Percentiles rank a stretch among this genome's conserved stretches.
These are phyloP conservation scores for Molossus alvarezi DNA, from an alignment of 2,797 vertebrate genomes.

Conservation along the genomic window DNA sequence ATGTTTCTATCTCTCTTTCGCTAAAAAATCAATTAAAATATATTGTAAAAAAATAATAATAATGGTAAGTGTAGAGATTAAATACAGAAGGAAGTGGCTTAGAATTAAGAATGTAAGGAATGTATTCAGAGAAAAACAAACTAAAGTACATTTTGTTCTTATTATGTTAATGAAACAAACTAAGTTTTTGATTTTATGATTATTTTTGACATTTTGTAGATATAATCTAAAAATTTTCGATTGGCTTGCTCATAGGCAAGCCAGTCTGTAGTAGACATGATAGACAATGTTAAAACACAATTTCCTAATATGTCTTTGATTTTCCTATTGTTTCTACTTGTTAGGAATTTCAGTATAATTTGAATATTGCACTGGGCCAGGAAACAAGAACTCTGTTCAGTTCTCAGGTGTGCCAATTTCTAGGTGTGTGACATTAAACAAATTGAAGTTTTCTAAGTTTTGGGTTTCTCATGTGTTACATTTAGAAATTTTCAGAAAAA, in stretches of 20 bases:
- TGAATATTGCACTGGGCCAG: not conserved
- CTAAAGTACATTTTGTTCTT: not conserved
- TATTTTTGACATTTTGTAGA: not conserved
- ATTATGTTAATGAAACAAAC: not conserved
- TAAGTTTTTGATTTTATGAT: slow-evolving; percentile 1
- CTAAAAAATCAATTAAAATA: no score
- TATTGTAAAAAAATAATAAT: no score
- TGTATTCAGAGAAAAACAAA: not conserved
- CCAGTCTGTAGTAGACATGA: not conserved
- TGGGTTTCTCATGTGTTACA: not conserved
- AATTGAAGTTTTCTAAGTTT: not conserved
- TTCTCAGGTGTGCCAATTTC: not conserved
- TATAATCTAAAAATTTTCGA: not conserved
- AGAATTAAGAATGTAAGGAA: not conserved
- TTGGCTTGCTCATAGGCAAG: not conserved
- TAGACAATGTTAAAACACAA: not conserved
- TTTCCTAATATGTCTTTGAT: not conserved
- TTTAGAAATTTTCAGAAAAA: not conserved
- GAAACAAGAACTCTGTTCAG: not conserved
- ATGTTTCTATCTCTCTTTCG: no score
- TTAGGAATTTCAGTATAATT: not conserved
- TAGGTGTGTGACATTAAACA: not conserved
- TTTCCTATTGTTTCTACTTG: not conserved
- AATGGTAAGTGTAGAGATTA: not conserved
- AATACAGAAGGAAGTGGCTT: not conserved